Conservation (phyloP, 64 coral and sea anemone genomes). For the Anthopleura sola region DNA sequence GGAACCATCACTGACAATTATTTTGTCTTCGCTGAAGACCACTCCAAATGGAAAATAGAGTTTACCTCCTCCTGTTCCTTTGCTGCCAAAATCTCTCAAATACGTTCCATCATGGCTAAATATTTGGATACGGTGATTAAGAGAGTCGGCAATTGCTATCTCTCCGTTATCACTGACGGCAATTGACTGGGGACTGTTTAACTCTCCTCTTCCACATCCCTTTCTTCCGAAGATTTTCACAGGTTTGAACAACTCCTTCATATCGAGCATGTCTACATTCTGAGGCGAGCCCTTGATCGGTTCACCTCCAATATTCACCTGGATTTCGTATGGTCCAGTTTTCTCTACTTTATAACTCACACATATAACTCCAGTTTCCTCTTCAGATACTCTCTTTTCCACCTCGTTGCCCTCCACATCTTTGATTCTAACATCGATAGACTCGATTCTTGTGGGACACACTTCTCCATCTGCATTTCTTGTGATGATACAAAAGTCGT, state of each 20-base stretch:
- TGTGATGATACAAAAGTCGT: background rate
- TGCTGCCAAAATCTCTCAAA: constrained; percentile 30
- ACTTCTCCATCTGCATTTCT: background rate
- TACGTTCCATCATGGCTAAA: constrained; percentile 54
- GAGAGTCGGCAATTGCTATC: constrained; percentile 64
- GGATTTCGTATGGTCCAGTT: too few relatives aligned
- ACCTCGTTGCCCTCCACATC: background rate
- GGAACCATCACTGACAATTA: constrained; percentile 40
- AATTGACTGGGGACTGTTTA: constrained; percentile 61
- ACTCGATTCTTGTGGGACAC: too few relatives aligned
- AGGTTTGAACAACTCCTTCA: too few relatives aligned
- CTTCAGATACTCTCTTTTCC: too few relatives aligned
- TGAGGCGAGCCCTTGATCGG: background rate
- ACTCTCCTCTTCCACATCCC: constrained; percentile 45
- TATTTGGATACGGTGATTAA: constrained; percentile 77
- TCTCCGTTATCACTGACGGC: constrained; percentile 51
- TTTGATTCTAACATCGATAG: background rate
- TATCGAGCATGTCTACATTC: background rate
- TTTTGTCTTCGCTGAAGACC: constrained; percentile 25
- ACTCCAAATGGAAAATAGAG: constrained; percentile 62
- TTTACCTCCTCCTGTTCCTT: constrained; percentile 50
- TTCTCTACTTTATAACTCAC: too few relatives aligned
- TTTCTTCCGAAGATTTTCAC: constrained; percentile 22
- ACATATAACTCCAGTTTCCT: too few relatives aligned
- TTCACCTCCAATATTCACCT: background rate